Evolutionary conservation across 2,113 vertebrate species (phyloP).

Genomic region (Halichoerus grypus): DNA sequence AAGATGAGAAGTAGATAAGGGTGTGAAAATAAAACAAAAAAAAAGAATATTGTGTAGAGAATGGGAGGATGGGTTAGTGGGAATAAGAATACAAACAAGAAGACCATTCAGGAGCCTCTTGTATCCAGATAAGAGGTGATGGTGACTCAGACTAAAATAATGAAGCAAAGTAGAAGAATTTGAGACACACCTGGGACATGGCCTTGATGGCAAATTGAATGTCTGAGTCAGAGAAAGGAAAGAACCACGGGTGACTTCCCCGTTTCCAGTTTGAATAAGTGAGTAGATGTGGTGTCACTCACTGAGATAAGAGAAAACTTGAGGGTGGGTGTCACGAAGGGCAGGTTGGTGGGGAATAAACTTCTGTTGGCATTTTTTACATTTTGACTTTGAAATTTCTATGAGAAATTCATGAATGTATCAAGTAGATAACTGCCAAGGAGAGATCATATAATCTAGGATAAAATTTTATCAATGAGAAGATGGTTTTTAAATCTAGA

Average conservation of each 20-base stretch:
- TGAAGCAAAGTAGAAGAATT: background rate
- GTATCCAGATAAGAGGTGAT: background rate
- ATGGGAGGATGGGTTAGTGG: background rate
- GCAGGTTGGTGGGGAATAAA: background rate
- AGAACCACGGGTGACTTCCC: background rate
- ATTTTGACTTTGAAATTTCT: constrained; percentile 23
- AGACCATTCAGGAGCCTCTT: background rate
- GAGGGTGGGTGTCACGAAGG: background rate
- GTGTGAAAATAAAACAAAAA: background rate
- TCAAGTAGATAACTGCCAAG: background rate
- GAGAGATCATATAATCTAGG: background rate
- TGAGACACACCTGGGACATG: background rate
- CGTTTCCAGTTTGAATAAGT: background rate
- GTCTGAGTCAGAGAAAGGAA: background rate
- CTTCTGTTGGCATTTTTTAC: background rate
- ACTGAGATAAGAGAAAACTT: background rate
- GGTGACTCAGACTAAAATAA: background rate
- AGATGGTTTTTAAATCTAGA: constrained; percentile 3
- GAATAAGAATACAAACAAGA: background rate
- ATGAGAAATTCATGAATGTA: background rate
- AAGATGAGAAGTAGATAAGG: background rate
- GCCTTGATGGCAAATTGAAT: background rate
- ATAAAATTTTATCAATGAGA: background rate
- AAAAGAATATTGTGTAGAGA: background rate
- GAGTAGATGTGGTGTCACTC: background rate